Conservation (phyloP, 2,888 invertebrate genomes). For the Seira sanloemensis region DNA sequence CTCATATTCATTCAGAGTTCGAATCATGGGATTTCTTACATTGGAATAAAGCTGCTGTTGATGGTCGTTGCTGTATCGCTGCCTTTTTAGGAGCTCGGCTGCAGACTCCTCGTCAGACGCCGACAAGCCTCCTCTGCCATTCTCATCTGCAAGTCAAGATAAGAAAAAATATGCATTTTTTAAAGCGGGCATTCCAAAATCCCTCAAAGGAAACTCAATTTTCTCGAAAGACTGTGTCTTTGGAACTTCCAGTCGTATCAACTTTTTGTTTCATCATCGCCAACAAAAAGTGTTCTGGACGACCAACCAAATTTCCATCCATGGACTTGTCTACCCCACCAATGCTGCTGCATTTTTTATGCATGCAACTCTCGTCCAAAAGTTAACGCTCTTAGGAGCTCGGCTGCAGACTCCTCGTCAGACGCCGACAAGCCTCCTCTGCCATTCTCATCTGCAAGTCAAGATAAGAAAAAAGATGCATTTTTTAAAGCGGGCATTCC, state of each 20-base stretch:
- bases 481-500: background rate
- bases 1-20: no score
- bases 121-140: constrained; percentile 82
- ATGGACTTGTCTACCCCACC: background rate
- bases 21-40: no score
- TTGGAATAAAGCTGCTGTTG: constrained; percentile 85
- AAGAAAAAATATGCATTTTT: constrained; percentile 2
- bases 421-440: constrained; percentile 78
- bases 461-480: no score
- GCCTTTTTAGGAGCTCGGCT: constrained; percentile 91
- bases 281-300: constrained; percentile 17
- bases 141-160: constrained; percentile 85
- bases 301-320: constrained; percentile 8
- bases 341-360: constrained; percentile 51
- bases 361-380: constrained; percentile 56
- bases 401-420: constrained; percentile 78
- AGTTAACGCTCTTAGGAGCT: constrained; percentile 82
- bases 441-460: constrained; percentile 92
- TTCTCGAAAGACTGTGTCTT: background rate
- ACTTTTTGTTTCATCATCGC: background rate
- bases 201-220: no score
- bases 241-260: background rate
- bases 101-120: constrained; percentile 58
- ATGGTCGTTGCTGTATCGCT: constrained; percentile 88
- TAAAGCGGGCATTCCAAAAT: background rate